Percentiles rank a stretch among this genome's conserved stretches.
Conservation (phyloP, 2,797 vertebrate genomes). For the Muscicapa striata region DNA sequence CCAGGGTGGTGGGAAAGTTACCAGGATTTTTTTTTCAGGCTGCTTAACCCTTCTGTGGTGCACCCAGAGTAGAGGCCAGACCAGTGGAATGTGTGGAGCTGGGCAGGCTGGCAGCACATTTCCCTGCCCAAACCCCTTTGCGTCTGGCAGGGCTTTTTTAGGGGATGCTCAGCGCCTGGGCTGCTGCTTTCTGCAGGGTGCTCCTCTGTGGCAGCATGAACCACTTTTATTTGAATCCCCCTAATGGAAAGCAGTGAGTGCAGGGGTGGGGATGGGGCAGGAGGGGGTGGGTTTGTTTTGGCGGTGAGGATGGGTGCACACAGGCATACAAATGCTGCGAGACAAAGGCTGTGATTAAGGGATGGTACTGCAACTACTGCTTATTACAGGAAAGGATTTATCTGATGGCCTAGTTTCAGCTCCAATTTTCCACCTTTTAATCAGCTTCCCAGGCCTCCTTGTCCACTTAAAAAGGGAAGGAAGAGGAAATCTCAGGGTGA, state of each 20-base stretch:
- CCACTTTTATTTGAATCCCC: neutral
- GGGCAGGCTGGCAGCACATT: neutral
- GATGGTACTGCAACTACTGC: neutral
- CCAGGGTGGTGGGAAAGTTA: neutral
- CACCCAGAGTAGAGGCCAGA: neutral
- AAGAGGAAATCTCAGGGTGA: neutral
- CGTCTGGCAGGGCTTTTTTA: neutral
- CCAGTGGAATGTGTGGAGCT: neutral
- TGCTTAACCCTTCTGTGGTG: neutral
- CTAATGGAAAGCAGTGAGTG: neutral
- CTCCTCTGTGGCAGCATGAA: neutral
- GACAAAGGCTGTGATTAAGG: conserved; percentile 37
- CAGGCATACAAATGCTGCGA: conserved; percentile 26
- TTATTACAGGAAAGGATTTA: conserved; percentile 31
- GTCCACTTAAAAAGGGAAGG: neutral
- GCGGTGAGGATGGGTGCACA: neutral
- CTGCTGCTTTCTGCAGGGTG: neutral
- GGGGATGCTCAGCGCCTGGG: accelerated
- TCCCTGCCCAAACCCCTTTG: neutral
- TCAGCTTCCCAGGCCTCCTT: neutral
- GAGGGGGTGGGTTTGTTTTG: neutral
- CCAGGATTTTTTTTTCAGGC: neutral
- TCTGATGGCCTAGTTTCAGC: conserved; percentile 49
- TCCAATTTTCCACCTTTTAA: conserved; percentile 27
- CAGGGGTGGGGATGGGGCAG: neutral